Base-by-base conservation (phyloP, 2,113 vertebrate genomes). In the Trematocara variabile region DNA sequence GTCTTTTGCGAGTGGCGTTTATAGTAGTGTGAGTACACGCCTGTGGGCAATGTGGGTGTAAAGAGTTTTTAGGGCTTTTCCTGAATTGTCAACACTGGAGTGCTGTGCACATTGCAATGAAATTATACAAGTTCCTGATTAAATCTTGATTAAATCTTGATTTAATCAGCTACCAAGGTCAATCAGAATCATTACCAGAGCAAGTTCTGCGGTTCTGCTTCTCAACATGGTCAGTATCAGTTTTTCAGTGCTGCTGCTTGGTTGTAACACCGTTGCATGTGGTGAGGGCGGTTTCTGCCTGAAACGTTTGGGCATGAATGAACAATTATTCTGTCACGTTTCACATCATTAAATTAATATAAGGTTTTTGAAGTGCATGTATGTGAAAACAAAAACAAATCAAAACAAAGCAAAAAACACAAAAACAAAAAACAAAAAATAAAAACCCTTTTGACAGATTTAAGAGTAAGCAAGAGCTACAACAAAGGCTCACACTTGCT, bases 381-480 rank as follows among this genome's bases (percentile, higher is more conserved):
- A 73, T 46, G 78, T 4, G 30, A 70, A 8, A 60, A 41, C 52
- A 73, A 77, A 60, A 22, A 22, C 22, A 65, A 86, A 75, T 4
- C 55, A 16, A 75, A 39, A 25, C 22, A 80, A 82, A 52, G 22
- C 3, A 73, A 68, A 68, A 68, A 39, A 68, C 20, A 70, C 20
- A 70, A 44, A 70, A 63, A 2, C 0, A 16, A 5, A 7, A 1
- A 2, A 5, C 2, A 30, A 70, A 4, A 11, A 28, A 5, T 3
- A 30, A 70, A 4, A 11, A 28, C 3, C 16, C 34, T 54, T 48
- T 14, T 46, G 39, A 60, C 34, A 44, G 41, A 53, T 91, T 89
- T 85, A 84, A 87, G 53, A 89, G 48, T 80, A 77, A 85, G 68
- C 37, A 58, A 55, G 78, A 90, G 82, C 83, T 84, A 85, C 50